Evolutionary conservation across 2,113 vertebrate genomes (phyloP).

Genomic region (Engraulis encrasicolus): DNA sequence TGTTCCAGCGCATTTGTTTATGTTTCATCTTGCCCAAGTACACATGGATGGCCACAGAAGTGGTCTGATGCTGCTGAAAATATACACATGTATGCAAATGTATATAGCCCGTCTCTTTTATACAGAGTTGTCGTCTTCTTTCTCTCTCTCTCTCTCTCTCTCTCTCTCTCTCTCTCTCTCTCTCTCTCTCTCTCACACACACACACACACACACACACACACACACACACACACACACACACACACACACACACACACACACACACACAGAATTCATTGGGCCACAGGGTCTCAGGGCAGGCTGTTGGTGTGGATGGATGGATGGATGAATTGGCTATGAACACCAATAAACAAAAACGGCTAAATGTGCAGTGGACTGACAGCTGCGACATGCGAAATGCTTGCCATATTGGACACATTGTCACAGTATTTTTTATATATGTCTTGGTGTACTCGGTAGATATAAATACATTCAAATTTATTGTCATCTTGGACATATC

Average conservation of each 20-base stretch:
- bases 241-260: neutral
- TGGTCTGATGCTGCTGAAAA: neutral
- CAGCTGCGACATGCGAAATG: too few relatives aligned
- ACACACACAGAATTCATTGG: too few relatives aligned
- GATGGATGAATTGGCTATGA: too few relatives aligned
- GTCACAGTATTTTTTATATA: too few relatives aligned
- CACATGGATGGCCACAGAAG: neutral
- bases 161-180: neutral
- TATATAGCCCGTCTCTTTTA: neutral
- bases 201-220: neutral
- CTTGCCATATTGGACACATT: too few relatives aligned
- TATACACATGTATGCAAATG: neutral
- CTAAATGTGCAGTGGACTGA: too few relatives aligned
- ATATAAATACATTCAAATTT: neutral
- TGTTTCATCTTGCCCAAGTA: neutral
- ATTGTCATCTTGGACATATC: neutral
- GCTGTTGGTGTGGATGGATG: too few relatives aligned
- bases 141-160: neutral
- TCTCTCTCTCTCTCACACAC: neutral
- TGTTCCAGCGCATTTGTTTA: neutral
- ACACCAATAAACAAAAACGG: too few relatives aligned
- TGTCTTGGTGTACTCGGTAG: neutral
- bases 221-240: neutral
- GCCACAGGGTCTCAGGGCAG: too few relatives aligned
- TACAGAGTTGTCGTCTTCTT: too few relatives aligned